Evolutionary conservation across 1,140 invertebrate genomes (phyloP).

Genomic region (Gryllus bimaculatus): DNA sequence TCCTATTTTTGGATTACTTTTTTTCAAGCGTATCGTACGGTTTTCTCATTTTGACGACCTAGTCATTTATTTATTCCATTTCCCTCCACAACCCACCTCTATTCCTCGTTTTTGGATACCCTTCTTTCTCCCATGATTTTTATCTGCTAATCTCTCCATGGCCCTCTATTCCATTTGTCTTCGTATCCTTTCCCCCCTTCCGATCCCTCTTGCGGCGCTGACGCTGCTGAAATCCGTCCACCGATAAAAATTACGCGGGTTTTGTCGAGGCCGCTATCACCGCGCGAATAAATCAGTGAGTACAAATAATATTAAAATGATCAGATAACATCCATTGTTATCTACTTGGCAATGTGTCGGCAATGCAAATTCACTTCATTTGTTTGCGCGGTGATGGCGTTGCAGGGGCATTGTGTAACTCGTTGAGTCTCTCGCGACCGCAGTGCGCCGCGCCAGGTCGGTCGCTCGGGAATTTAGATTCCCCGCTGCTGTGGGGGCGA

Average conservation of each 20-base stretch:
- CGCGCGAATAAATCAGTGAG: background rate
- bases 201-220: background rate
- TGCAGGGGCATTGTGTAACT: background rate
- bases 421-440: no score
- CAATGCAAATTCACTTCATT: constrained; percentile 5
- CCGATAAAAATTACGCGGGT: background rate
- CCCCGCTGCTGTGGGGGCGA: no score
- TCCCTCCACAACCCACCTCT: no score
- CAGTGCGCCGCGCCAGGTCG: no score
- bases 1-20: no score
- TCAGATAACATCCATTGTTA: background rate
- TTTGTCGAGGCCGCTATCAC: background rate
- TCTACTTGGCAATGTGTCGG: constrained; percentile 3
- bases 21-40: no score
- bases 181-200: background rate
- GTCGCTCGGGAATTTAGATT: no score
- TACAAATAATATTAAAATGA: constrained; percentile 2
- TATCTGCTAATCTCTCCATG: background rate
- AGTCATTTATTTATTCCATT: no score
- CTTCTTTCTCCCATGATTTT: no score
- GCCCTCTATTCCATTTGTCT: background rate
- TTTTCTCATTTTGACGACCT: no score
- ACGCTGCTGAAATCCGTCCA: background rate
- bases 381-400: background rate
- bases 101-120: no score